Evolutionary conservation across 23 tunicate genomes (phyloP), one percentile per base, ranked within the genome.

Genomic region (Aplidium turbinatum): DNA sequence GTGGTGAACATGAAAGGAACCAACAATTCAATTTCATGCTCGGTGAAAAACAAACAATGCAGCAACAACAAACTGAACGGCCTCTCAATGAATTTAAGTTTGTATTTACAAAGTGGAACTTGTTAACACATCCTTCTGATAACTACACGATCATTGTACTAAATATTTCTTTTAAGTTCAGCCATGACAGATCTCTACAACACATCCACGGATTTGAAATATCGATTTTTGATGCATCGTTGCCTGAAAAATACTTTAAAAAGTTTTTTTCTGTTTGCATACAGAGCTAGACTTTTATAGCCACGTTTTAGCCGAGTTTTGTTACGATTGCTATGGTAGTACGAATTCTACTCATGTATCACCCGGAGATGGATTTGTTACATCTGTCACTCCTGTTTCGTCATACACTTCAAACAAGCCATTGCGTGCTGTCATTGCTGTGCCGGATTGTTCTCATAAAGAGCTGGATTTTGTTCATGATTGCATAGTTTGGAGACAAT

Each of bases 321-420:
- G 36, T 38, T 65, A 65, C 72, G 48, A 36, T 36, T 65, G 72
- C 38, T 35, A 35, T 38, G 72, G 72, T 16, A 27, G 19, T 7
- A 11, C 33, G 3, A 23, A 65, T 19, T 35, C 50, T 3, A 7
- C 72, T 13, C 27, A 7, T 5, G 24, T 65, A 19, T 25, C n/a
- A 46, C 76, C 76, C 7, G 76, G 58, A 24, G 76, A 70, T 9
- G 11, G 29, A 13, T 70, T n/a, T n/a, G n/a, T n/a, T n/a, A n/a
- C n/a, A n/a, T n/a, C n/a, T n/a, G n/a, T n/a, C n/a, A n/a, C n/a
- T n/a, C n/a, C n/a, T n/a, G n/a, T n/a, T n/a, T n/a, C n/a, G n/a
- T n/a, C n/a, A 29, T 5, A 24, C 35, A 6, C 3, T 6, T 25
- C 23, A 36, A 7, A 38, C n/a, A n/a, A n/a, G n/a, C n/a, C n/a